phyloP scores from a whole-genome alignment of 2,797 vertebrate species.

The Callimico goeldii region DNA sequence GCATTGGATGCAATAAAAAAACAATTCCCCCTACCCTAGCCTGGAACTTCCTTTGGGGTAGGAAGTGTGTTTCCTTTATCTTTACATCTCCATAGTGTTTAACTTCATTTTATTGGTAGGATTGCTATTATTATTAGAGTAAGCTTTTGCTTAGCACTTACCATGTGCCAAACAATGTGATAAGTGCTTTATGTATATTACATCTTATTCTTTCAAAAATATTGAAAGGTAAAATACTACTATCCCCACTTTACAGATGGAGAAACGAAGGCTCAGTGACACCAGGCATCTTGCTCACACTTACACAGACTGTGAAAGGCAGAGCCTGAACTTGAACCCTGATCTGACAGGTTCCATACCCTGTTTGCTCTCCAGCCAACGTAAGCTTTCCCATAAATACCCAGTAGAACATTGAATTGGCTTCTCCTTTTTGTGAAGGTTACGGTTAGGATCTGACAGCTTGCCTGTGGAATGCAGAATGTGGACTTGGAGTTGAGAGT shows the following conservation, averaged over 20 bases:
- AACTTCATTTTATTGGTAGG: background rate
- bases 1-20: background rate
- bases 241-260: background rate
- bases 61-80: background rate
- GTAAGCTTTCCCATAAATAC: background rate
- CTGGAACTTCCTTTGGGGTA: background rate
- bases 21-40: background rate
- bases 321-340: background rate
- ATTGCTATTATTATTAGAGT: background rate
- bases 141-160: background rate
- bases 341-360: background rate
- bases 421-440: background rate
- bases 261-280: background rate
- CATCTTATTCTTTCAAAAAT: slow-evolving; percentile 37
- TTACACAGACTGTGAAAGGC: background rate
- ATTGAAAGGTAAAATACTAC: background rate
- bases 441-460: background rate
- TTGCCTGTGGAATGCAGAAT: background rate
- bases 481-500: background rate
- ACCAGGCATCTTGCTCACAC: background rate
- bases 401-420: background rate
- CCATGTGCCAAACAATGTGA: background rate
- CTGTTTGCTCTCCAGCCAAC: background rate
- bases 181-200: background rate
- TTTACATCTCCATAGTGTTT: background rate